Evolutionary conservation across 2,888 invertebrate species (phyloP), one percentile per base, ranked within the genome.

Genomic region (Rhopalosiphum nymphaeae): DNA sequence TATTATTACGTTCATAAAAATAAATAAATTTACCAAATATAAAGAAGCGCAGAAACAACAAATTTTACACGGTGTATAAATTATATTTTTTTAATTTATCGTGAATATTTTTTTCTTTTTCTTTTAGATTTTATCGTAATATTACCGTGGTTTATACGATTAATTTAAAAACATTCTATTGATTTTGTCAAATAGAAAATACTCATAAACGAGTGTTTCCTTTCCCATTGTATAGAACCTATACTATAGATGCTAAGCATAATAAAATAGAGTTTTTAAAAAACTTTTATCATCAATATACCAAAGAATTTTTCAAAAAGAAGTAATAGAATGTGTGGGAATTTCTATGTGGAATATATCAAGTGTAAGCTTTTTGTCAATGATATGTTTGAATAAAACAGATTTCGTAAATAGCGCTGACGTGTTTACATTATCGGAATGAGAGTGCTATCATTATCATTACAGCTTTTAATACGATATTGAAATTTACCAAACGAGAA

Each of bases 1-100:
- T 90, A 49, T 78, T 91, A 91, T 91, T 78, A 91, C 49, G 67
- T 67, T 49, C 67, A 91, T 49, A 78, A 91, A 67, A 91, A 78
- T 91, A 91, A 91, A 91, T 91, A 46, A 90, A 78, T 91, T 91
- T 78, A 16, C 53, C 9, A 29, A 91, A 91, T 53, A 91, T 91
- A 84, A 91, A 84, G 78, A 78, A 78, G 53, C 49, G 78, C 49
- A 78, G 13, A 91, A 78, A 91, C 84, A 25, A 91, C 84, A 84
- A 84, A 91, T 91, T 91, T 84, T 42, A 36, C 29, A n/a, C 42
- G 53, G 84, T 29, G 84, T 84, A 84, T 29, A 42, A 91, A 56
- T 84, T 84, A 36, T 49, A 46, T n/a, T 42, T 36, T 26, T 49
- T 67, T 10, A 21, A 46, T 49, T 36, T 36, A 78, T 78, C 36